These are phyloP conservation scores for Ceratina japonica DNA, from an alignment of 1,140 invertebrate genomes.

Conservation along the genomic window DNA sequence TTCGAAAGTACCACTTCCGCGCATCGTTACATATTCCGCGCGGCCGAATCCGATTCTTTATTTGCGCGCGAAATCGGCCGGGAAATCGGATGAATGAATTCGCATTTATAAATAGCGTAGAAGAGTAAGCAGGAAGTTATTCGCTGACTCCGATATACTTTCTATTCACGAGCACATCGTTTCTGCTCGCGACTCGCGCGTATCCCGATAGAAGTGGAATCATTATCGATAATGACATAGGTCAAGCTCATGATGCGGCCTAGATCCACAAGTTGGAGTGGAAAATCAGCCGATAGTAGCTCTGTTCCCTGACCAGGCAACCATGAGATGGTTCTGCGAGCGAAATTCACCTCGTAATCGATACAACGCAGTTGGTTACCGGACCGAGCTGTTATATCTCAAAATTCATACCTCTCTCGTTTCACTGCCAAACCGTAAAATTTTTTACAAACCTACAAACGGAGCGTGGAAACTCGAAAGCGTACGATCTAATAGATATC, in stretches of 20 bases:
- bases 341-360: not conserved
- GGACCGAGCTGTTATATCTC: not conserved
- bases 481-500: not conserved
- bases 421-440: not conserved
- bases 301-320: not conserved
- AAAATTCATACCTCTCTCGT: not conserved
- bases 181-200: not conserved
- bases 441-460: no score
- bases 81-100: no score
- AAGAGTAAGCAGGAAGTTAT: not conserved
- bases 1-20: no score
- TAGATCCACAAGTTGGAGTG: conserved; percentile 23
- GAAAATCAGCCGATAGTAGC: conserved; percentile 13
- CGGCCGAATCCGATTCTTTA: no score
- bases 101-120: no score
- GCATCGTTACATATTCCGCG: no score
- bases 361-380: not conserved
- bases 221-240: conserved; percentile 65
- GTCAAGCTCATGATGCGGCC: conserved; percentile 60
- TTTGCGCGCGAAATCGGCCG: no score
- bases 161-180: conserved; percentile 19
- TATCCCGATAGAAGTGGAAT: conserved; percentile 28
- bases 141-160: not conserved
- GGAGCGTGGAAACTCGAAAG: no score
- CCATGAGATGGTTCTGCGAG: not conserved